Base-by-base conservation (phyloP, 1,140 invertebrate species). In the Protaetia brevitarsis region DNA sequence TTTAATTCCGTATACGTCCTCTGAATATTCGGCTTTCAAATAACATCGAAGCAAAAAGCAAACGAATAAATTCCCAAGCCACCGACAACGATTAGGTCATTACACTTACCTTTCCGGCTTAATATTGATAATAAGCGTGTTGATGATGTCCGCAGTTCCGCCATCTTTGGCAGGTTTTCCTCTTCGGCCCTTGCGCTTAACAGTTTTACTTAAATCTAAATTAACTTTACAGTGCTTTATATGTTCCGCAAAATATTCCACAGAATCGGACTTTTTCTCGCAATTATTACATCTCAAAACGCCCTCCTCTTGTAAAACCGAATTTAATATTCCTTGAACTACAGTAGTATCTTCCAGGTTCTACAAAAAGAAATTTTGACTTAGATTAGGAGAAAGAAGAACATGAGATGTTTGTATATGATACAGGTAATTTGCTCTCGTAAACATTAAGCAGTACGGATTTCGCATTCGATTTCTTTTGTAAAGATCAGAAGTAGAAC, bases 321-420 rank as follows among this genome's bases (percentile, higher is more conserved):
- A 19, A 23, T 51, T 51, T 51, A 51, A 51, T 23, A 51, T 51
- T 51, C 26, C 41, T 10, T 23, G 19, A 23, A 51, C 41, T 23
- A 51, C 19, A 19, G 41, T 23, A 51, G 41, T 51, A 23, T 51
- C 41, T 19, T 51, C 41, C 41, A 51, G 41, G 41, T 51, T 51
- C 41, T 51, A 51, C 41, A 51, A 51, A n/a, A 51, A 51, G 41
- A 51, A 51, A 51, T 51, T 51, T 51, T 51, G 41, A 51, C 26
- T 11, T 51, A 23, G 13, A 19, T 51, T 51, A 51, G 34, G 34
- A 5, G 34, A 37, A 3, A 37, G n/a, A n/a, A n/a, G n/a, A n/a
- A n/a, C n/a, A n/a, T n/a, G n/a, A n/a, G n/a, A n/a, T n/a, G n/a
- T n/a, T n/a, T n/a, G n/a, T n/a, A n/a, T n/a, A n/a, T n/a, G n/a